A percentile compares a stretch with the other conserved stretches of the same genome.
Evolutionary conservation across 2,797 vertebrate genomes (phyloP).

Genomic region (Ispidina lecontei): DNA sequence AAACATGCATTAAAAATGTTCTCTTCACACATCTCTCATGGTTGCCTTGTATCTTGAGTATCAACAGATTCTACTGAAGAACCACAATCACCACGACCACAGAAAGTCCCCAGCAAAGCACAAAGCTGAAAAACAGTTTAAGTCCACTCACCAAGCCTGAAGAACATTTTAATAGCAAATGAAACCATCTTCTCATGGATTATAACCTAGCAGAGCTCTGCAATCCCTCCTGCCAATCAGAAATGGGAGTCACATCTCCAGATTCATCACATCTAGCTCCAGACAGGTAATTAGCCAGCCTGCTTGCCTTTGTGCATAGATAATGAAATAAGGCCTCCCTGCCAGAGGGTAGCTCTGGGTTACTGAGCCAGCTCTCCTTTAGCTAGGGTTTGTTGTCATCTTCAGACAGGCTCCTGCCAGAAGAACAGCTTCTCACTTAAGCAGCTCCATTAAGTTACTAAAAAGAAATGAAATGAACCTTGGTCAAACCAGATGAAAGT

Average conservation of each 20-base stretch:
- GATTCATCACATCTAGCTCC: not conserved
- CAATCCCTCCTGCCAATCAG: not conserved
- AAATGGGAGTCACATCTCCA: not conserved
- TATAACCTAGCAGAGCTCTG: not conserved
- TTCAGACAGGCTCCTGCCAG: not conserved
- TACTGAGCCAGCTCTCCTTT: not conserved
- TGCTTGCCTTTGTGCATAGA: not conserved
- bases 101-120: accelerated
- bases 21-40: not conserved
- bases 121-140: not conserved
- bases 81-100: not conserved
- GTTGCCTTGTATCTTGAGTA: not conserved
- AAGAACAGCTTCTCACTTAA: not conserved
- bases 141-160: not conserved
- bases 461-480: not conserved
- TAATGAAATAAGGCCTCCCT: not conserved
- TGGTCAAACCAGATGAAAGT: not conserved
- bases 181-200: not conserved
- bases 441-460: not conserved
- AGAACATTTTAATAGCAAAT: not conserved
- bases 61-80: not conserved
- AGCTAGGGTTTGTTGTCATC: not conserved
- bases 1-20: not conserved
- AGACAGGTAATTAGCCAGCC: not conserved
- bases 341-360: not conserved